Evolutionary conservation across 2,797 vertebrate species (phyloP).

Genomic region (Darevskia nairensis): DNA sequence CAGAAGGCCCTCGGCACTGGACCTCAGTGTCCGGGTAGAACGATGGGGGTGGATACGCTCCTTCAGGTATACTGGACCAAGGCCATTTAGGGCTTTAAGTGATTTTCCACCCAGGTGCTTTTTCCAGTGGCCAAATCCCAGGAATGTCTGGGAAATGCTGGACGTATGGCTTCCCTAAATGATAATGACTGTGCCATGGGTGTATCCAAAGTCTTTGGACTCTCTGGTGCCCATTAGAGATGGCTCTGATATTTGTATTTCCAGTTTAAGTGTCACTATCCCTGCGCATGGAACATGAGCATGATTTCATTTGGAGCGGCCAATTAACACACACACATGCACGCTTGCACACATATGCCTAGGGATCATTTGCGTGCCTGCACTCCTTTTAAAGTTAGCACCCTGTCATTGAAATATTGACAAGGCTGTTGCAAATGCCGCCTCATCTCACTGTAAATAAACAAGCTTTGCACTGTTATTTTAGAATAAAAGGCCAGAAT

Average conservation of each 20-base stretch:
- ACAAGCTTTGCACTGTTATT: conserved; percentile 75
- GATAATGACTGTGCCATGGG: background rate
- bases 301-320: conserved; percentile 52
- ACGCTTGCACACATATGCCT: background rate
- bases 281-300: conserved; percentile 43
- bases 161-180: too few relatives aligned
- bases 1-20: too few relatives aligned
- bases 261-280: background rate
- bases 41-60: too few relatives aligned
- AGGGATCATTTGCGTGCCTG: conserved; percentile 50
- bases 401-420: conserved; percentile 70
- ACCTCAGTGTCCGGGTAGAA: too few relatives aligned
- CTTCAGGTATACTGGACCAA: too few relatives aligned
- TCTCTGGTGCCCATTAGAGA: background rate
- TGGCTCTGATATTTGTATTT: background rate
- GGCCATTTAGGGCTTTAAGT: too few relatives aligned
- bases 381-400: conserved; percentile 49
- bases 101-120: too few relatives aligned
- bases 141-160: too few relatives aligned
- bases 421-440: conserved; percentile 73
- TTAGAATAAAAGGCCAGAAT: conserved; percentile 71
- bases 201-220: background rate
- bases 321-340: conserved; percentile 45
- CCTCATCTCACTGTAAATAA: conserved; percentile 73
- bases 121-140: too few relatives aligned